Percentiles rank a stretch among this genome's conserved stretches.
These are phyloP conservation scores for Venustoraphidia nigricollis DNA, from an alignment of 2,888 invertebrate species.

Conservation along the genomic window DNA sequence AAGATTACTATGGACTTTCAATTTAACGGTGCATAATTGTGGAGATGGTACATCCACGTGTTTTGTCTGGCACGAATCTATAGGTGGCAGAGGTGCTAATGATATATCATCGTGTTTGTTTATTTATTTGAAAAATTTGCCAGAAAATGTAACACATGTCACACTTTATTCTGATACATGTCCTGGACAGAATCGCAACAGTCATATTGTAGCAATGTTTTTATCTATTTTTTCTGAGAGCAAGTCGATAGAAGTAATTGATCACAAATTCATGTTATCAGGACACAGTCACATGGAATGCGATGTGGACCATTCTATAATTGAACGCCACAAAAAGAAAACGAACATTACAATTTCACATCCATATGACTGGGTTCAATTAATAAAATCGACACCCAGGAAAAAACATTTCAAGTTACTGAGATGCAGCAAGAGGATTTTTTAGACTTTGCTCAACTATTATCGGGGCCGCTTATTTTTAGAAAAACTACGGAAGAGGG, in stretches of 20 bases:
- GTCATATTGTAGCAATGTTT: constrained; percentile 14
- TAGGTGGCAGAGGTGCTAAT: too few species aligned
- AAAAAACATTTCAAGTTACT: not conserved
- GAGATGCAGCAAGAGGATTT: not conserved
- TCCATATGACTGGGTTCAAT: constrained; percentile 3
- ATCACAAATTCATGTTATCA: constrained; percentile 14
- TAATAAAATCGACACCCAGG: constrained; percentile 2
- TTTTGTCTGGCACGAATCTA: too few species aligned
- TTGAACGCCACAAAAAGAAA: constrained; percentile 10
- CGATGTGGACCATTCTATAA: constrained; percentile 12
- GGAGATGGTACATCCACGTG: too few species aligned
- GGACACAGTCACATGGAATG: constrained; percentile 15
- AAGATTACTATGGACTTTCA: too few species aligned
- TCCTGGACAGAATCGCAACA: constrained; percentile 16
- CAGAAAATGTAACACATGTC: too few species aligned
- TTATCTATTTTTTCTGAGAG: constrained; percentile 6
- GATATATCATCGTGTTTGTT: too few species aligned
- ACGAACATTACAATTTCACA: not conserved
- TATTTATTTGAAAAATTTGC: too few species aligned
- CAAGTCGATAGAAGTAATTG: constrained; percentile 9
- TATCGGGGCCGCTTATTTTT: not conserved
- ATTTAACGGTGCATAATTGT: too few species aligned
- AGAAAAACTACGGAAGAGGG: constrained; percentile 2
- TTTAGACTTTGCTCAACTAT: constrained; percentile 1
- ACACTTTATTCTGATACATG: constrained; percentile 9